Conservation (phyloP, 2,113 vertebrate genomes). For the Sebastes fasciatus region DNA sequence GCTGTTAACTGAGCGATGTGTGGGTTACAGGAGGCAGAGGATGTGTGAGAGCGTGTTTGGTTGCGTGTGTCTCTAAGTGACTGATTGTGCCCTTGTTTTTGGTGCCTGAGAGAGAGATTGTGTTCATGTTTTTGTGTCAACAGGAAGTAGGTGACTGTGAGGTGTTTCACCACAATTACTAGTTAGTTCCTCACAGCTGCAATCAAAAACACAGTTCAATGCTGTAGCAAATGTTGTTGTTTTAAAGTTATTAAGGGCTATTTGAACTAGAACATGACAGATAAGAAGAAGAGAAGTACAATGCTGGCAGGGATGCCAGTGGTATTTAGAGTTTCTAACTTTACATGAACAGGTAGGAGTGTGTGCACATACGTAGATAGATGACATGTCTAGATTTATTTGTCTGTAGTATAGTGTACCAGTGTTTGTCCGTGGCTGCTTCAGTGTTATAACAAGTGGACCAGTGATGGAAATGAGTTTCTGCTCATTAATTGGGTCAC, state of each 20-base stretch:
- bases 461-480: slow-evolving; percentile 26
- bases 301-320: not conserved
- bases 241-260: not conserved
- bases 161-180: not conserved
- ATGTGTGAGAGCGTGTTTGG: slow-evolving; percentile 1
- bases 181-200: not conserved
- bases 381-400: not conserved
- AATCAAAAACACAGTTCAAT: not conserved
- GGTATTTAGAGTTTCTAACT: not conserved
- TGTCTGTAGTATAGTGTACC: too few species aligned
- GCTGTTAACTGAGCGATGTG: slow-evolving; percentile 17
- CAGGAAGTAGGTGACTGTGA: slow-evolving; percentile 1
- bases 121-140: slow-evolving; percentile 9
- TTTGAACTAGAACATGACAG: not conserved
- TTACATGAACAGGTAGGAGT: not conserved
- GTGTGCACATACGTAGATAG: too few species aligned
- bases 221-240: not conserved
- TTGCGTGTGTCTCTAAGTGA: slow-evolving; percentile 13
- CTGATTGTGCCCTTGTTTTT: slow-evolving; percentile 17
- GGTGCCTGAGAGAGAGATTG: not conserved
- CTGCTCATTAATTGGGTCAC: slow-evolving; percentile 44
- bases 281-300: not conserved
- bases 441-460: slow-evolving; percentile 24
- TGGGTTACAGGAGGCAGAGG: slow-evolving; percentile 14
- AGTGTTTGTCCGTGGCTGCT: slow-evolving; percentile 2